Evolutionary conservation across 2,113 vertebrate species (phyloP).

Genomic region (Panthera uncia): DNA sequence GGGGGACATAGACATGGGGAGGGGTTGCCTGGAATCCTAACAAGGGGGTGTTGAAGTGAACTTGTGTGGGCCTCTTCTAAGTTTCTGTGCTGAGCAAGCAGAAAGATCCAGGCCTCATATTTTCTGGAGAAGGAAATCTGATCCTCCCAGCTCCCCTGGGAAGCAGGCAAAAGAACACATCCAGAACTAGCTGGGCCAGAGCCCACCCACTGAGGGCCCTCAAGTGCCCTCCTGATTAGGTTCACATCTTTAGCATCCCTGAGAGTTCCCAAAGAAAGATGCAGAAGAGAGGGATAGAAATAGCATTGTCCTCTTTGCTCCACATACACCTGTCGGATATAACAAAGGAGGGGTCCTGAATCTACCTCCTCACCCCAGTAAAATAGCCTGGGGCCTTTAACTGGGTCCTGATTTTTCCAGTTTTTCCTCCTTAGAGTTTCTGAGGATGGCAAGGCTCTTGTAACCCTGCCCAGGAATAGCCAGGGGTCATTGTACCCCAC

Average conservation of each 20-base stretch:
- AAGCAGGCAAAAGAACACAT: neutral
- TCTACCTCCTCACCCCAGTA: neutral
- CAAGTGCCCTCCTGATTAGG: accelerated
- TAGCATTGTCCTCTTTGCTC: accelerated
- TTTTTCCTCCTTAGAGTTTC: neutral
- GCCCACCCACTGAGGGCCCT: neutral
- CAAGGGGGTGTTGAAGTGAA: neutral
- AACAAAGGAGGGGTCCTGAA: neutral
- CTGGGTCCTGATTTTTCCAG: neutral
- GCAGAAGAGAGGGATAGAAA: accelerated
- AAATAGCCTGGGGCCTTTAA: neutral
- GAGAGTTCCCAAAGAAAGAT: neutral
- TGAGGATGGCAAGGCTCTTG: neutral
- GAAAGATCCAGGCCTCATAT: neutral
- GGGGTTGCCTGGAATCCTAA: neutral
- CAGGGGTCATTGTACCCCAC: neutral
- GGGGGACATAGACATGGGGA: neutral
- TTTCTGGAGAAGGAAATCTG: neutral
- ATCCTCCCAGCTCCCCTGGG: neutral
- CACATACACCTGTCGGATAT: accelerated
- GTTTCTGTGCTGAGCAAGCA: neutral
- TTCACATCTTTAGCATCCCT: neutral
- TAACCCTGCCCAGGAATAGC: neutral
- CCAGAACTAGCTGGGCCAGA: neutral
- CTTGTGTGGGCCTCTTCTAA: neutral